Evolutionary conservation across 2,888 invertebrate species (phyloP).

Genomic region (Ctenicera cuprea): DNA sequence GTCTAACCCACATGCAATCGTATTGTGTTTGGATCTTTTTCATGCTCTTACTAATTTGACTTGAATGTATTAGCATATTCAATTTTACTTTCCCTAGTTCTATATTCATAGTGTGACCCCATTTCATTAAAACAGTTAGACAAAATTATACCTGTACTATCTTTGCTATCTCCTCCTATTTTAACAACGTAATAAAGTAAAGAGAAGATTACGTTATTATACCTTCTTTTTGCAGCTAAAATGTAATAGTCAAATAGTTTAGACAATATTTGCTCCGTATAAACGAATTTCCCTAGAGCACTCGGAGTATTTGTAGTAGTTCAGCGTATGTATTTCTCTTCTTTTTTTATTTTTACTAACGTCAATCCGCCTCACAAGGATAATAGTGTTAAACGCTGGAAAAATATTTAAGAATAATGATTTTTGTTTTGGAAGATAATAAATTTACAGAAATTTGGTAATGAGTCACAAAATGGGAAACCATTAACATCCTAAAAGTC

Average conservation of each 20-base stretch:
- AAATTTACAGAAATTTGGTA: no score
- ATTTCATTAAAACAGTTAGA: background rate
- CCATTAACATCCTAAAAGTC: no score
- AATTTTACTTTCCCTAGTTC: conserved; percentile 15
- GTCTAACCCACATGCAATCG: background rate
- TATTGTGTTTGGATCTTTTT: conserved; percentile 11
- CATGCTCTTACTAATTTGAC: conserved; percentile 23
- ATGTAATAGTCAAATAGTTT: conserved; percentile 4
- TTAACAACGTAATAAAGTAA: background rate
- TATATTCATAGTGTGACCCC: conserved; percentile 21
- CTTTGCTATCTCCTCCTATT: conserved; percentile 13
- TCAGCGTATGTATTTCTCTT: no score
- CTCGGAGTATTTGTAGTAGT: no score
- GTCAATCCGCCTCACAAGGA: no score
- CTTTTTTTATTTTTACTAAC: no score
- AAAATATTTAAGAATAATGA: no score
- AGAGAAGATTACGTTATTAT: background rate
- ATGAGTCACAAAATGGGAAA: no score
- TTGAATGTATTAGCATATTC: conserved; percentile 21
- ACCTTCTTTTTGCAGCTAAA: background rate
- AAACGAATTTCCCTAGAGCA: no score
- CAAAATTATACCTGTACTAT: conserved; percentile 9
- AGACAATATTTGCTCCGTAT: background rate
- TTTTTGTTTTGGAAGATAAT: no score
- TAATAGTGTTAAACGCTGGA: no score